Base-by-base conservation (phyloP, 2,888 invertebrate species). In the Rhyacophila evoluta region DNA sequence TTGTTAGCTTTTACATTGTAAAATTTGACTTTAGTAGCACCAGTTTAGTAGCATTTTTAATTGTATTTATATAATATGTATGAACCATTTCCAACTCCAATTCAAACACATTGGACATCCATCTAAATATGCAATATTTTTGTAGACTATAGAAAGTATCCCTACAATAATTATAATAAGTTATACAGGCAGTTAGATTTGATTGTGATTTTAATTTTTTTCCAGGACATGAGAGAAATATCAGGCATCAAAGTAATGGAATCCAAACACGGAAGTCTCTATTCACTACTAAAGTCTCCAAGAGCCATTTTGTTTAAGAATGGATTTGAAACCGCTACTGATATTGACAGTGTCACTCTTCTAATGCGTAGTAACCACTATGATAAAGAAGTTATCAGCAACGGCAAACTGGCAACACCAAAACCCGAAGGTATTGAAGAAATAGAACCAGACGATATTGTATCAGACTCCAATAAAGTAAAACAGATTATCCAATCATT, bases 281-380 rank as follows among this genome's bases (percentile, higher is more conserved):
- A 91, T 84, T 88, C 89, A 0, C 90, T 91, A 84, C 86, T 90
- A 41, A 85, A 87, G 73, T 76, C 80, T 70, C 79, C 81, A 25
- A 79, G 74, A 71, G 82, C 73, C n/a, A 70, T 70, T 75, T 83
- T 82, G 11, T 82, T 82, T 76, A 82, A 82, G 55, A 79, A 81
- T 33, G 82, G 81, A 1, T 84, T 92, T 39, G 83, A 82, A 55
- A 92, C 91, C 75, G 91, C 93, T 5, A 87, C 85, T 3, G 91
- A 91, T 83, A 83, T 92, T 27, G 86, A 88, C n/a, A 86, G 90
- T 11, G 88, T 93, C 85, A 88, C 89, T 69, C 83, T 85, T 25
- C 83, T 90, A 37, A 89, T 91, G 88, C 85, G 92, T 78, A 92
- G 92, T 85, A 91, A 92, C 85, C 88, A 92, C 84, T 92, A 81